Base-by-base conservation (phyloP, 2,888 invertebrate species). In the Mesorhabditis spiculigera region DNA sequence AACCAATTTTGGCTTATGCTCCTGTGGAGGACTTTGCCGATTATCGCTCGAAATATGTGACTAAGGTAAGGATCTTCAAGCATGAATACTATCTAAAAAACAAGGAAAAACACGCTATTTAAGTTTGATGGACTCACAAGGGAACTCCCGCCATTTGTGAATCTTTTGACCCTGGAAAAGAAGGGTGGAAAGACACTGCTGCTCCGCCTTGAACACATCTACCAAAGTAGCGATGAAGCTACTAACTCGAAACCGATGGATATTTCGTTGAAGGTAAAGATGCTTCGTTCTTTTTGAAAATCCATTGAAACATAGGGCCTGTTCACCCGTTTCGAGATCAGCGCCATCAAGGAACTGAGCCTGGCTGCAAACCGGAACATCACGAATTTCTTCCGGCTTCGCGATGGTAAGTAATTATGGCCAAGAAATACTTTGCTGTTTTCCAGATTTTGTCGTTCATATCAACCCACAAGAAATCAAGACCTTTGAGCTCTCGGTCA, bases 191-290 rank as follows among this genome's bases (percentile, higher is more conserved):
- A 75, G 45, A 82, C 77, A 6, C 77, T 85, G 61, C 81, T 88
- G 41, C 72, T 88, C 10, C 77, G 88, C 71, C 80, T 88, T 43
- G 88, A 88, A 74, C 87, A 88, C 75, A 78, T 87, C 73, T 87
- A 74, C 71, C 77, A 83, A 66, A n/a, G 58, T 13, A 78, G 77
- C 66, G 81, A 80, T 13, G 87, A 87, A 71, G 84, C 85, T 68
- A 68, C 77, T 4, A 71, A 68, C 16, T 66, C 13, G 63, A 65
- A 63, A 63, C 68, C 71, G 0, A 73, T 86, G 41, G 87, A 87
- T 1, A 69, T 82, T 63, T 80, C 85, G 64, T 77, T 88, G 28
- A 80, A 82, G 78, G 88, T 87, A 75, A 65, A 62, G 28, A 42
- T 44, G 41, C 45, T 69, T 58, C 50, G 10, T 8, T 45, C 5